Evolutionary conservation across 1,140 invertebrate species (phyloP).

Genomic region (Stegodyphus dumicola): DNA sequence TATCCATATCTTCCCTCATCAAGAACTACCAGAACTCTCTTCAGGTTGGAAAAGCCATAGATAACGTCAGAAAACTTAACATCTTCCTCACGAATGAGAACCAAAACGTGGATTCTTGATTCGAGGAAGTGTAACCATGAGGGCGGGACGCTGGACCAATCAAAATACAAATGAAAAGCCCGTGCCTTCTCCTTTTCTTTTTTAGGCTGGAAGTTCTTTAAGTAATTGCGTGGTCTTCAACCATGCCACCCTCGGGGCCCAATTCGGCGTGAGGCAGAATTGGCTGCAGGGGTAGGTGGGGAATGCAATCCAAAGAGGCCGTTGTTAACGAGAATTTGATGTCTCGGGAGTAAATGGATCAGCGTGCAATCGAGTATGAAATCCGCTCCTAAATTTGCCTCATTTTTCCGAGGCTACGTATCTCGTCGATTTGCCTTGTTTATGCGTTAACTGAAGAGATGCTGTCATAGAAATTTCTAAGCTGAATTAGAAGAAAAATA

Average conservation of each 20-base stretch:
- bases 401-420: too few species aligned
- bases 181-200: too few species aligned
- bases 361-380: neutral
- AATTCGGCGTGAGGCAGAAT: conserved; percentile 28
- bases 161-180: neutral
- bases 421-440: too few species aligned
- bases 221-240: conserved; percentile 40
- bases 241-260: too few species aligned
- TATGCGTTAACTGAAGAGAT: too few species aligned
- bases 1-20: neutral
- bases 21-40: neutral
- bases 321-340: conserved; percentile 51
- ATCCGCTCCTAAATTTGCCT: too few species aligned
- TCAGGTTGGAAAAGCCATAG: neutral
- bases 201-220: too few species aligned
- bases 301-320: too few species aligned
- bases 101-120: neutral
- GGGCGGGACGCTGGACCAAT: conserved; percentile 12
- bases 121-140: conserved; percentile 8
- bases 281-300: conserved; percentile 22
- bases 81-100: conserved; percentile 19
- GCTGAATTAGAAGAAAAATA: too few species aligned
- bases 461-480: too few species aligned
- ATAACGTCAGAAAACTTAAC: conserved; percentile 29
- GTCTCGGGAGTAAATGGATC: conserved; percentile 41